Conservation (phyloP, 2,797 vertebrate genomes). For the Hyperoplus lanceolatus region DNA sequence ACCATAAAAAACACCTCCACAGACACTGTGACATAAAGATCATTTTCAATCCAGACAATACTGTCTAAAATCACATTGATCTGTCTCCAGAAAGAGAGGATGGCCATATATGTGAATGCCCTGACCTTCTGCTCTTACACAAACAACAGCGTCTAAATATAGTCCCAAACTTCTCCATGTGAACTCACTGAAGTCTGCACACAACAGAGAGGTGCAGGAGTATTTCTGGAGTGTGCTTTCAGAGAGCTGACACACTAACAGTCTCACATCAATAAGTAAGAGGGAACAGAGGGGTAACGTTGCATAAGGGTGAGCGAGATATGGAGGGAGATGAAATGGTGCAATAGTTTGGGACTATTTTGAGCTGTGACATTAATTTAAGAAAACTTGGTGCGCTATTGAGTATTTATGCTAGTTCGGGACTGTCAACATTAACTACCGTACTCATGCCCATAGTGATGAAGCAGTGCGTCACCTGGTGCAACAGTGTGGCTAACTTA, state of each 20-base stretch:
- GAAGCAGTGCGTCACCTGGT: neutral
- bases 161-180: slow-evolving; percentile 20
- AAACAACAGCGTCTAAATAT: slow-evolving; percentile 50
- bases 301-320: slow-evolving; percentile 41
- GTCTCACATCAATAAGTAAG: slow-evolving; percentile 65
- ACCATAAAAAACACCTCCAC: too few species aligned
- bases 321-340: slow-evolving; percentile 9
- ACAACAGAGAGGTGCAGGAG: slow-evolving; percentile 39
- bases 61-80: neutral
- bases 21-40: too few species aligned
- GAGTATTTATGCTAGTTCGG: neutral
- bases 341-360: neutral
- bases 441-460: neutral
- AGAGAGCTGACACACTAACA: slow-evolving; percentile 28
- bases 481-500: too few species aligned
- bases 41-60: neutral
- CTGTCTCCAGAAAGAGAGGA: neutral
- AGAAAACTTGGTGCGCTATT: neutral
- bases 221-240: slow-evolving; percentile 56
- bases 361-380: neutral
- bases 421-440: neutral
- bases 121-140: neutral
- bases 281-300: slow-evolving; percentile 31
- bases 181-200: slow-evolving; percentile 20
- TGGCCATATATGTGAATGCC: slow-evolving; percentile 14